These are phyloP conservation scores for Pogonocichla stellata DNA, from an alignment of 2,113 vertebrate species.

Conservation along the genomic window DNA sequence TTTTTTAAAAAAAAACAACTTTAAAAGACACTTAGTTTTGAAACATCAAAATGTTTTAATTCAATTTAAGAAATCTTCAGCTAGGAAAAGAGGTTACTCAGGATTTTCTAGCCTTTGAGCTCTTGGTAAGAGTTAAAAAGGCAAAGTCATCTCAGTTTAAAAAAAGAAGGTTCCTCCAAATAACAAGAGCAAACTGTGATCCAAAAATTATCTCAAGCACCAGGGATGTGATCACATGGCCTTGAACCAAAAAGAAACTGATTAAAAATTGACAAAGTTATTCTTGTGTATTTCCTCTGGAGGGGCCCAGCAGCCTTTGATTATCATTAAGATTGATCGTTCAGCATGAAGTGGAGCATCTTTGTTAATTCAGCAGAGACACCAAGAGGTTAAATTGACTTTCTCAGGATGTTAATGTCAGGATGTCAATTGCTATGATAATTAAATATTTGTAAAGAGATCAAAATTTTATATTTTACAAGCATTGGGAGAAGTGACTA, in stretches of 20 bases:
- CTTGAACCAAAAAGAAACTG: background rate
- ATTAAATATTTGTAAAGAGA: background rate
- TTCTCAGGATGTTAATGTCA: background rate
- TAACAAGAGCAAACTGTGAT: background rate
- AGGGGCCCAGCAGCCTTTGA: background rate
- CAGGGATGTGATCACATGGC: background rate
- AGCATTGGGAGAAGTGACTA: background rate
- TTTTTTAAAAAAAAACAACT: background rate
- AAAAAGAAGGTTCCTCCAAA: background rate
- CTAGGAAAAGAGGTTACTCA: background rate
- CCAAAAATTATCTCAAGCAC: background rate
- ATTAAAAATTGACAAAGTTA: background rate
- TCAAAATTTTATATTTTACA: background rate
- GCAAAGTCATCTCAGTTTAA: fast-evolving
- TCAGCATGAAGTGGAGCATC: background rate
- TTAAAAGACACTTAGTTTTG: background rate
- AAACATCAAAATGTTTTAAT: background rate
- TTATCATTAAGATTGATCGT: background rate
- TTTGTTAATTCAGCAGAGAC: background rate
- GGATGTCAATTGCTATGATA: background rate
- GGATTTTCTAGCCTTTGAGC: background rate
- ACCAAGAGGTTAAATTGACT: background rate
- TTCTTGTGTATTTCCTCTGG: background rate
- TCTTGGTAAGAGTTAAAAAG: background rate
- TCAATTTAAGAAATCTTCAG: background rate